phyloP scores from a whole-genome alignment of 2,888 invertebrate species.

The Eucera pruinosa region DNA sequence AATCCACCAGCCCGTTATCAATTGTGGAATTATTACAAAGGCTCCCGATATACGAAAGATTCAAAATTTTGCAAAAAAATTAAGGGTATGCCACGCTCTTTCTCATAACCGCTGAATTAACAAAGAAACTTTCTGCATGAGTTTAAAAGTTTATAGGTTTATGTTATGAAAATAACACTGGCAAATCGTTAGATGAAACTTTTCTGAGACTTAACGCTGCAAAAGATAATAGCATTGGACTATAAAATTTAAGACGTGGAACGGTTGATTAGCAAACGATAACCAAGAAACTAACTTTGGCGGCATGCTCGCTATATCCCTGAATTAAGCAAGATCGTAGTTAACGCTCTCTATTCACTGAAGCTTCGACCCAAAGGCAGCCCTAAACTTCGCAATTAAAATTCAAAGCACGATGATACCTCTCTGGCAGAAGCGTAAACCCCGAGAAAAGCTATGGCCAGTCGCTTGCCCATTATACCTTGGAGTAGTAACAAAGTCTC shows the following conservation, averaged over 20 bases:
- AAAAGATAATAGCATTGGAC: too few relatives aligned
- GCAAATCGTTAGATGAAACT: too few relatives aligned
- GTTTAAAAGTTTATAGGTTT: too few relatives aligned
- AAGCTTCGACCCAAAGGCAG: slow-evolving; percentile 31
- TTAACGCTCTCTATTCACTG: slow-evolving; percentile 47
- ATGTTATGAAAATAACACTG: too few relatives aligned
- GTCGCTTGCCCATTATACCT: slow-evolving; percentile 61
- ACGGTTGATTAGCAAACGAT: slow-evolving; percentile 29
- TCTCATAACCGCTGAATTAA: too few relatives aligned
- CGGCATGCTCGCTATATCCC: not conserved
- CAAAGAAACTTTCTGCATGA: too few relatives aligned
- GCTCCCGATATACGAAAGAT: too few relatives aligned
- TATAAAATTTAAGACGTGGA: not conserved
- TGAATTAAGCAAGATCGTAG: slow-evolving; percentile 43
- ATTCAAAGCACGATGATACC: slow-evolving; percentile 67
- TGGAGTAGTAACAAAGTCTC: slow-evolving; percentile 65
- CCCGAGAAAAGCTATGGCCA: slow-evolving; percentile 57
- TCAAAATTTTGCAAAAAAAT: too few relatives aligned
- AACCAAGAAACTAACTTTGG: slow-evolving; percentile 37
- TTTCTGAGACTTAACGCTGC: too few relatives aligned
- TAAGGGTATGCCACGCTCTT: too few relatives aligned
- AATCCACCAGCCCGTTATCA: too few relatives aligned
- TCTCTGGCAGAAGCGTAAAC: slow-evolving; percentile 58
- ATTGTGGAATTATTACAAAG: too few relatives aligned
- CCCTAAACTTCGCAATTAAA: slow-evolving; percentile 74